Evolutionary conservation across 2,113 vertebrate species (phyloP).

Genomic region (Garra rufa): DNA sequence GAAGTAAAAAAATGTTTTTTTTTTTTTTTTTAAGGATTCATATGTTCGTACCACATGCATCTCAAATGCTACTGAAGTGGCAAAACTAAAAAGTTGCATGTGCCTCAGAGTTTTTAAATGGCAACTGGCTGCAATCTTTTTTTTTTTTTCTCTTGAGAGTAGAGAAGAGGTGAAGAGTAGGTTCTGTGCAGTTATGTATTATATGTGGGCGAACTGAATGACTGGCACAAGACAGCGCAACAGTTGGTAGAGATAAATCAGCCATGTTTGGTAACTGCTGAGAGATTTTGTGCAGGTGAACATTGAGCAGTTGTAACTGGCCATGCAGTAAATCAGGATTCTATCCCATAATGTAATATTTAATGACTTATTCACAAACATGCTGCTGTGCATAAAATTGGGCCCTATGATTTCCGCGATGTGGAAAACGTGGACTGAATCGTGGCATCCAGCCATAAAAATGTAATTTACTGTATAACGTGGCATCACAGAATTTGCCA

Average conservation of each 20-base stretch:
- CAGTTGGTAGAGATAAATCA: background rate
- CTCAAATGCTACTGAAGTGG: background rate
- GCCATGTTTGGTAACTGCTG: background rate
- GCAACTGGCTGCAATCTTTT: no score
- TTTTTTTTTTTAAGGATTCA: background rate
- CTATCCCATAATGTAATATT: no score
- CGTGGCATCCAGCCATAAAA: no score
- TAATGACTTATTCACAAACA: no score
- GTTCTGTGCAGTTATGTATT: background rate
- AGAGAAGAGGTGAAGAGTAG: background rate
- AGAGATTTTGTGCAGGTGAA: background rate
- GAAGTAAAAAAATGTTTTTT: background rate
- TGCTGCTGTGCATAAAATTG: no score
- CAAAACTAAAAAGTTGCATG: background rate
- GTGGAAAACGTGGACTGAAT: no score
- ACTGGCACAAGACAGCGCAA: constrained; percentile 9
- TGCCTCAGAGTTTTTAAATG: background rate
- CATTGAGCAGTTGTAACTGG: background rate
- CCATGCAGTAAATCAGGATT: background rate
- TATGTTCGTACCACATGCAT: background rate
- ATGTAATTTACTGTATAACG: no score
- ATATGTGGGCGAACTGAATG: background rate
- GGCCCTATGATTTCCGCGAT: no score
- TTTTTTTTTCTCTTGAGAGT: background rate
- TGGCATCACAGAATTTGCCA: no score